Conservation (phyloP, 2,113 vertebrate species). For the Pagrus major region DNA sequence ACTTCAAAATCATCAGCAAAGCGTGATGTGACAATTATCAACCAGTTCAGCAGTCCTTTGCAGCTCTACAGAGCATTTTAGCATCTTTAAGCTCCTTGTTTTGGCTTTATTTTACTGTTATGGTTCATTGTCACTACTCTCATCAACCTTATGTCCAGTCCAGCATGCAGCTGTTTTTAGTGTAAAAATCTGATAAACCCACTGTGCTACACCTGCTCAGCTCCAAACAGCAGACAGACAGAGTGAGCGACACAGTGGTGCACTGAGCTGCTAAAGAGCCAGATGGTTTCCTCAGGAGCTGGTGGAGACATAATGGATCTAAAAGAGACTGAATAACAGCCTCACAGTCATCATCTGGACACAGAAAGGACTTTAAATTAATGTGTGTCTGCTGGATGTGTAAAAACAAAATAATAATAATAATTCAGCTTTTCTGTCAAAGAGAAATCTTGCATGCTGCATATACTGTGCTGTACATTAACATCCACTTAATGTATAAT, state of each 20-base stretch:
- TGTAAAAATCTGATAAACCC: too few relatives aligned
- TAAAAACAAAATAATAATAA: too few relatives aligned
- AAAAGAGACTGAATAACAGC: neutral
- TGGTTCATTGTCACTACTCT: neutral
- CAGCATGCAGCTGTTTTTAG: neutral
- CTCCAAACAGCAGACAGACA: neutral
- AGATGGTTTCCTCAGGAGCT: neutral
- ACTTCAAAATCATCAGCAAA: neutral
- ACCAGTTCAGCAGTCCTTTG: too few relatives aligned
- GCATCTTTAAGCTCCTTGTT: neutral
- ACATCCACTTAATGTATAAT: too few relatives aligned
- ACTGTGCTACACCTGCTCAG: too few relatives aligned
- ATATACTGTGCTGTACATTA: too few relatives aligned
- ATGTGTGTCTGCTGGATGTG: too few relatives aligned
- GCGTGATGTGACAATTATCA: neutral
- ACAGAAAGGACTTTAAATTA: too few relatives aligned
- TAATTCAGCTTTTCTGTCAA: too few relatives aligned
- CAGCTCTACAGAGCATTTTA: neutral
- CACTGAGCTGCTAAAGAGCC: neutral
- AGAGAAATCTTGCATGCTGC: too few relatives aligned
- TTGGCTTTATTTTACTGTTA: neutral
- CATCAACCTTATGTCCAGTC: neutral
- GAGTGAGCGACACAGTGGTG: neutral
- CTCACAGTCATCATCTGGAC: neutral
- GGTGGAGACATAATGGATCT: neutral